These are phyloP conservation scores for Chesias legatella DNA, from an alignment of 2,888 invertebrate species.

Conservation along the genomic window DNA sequence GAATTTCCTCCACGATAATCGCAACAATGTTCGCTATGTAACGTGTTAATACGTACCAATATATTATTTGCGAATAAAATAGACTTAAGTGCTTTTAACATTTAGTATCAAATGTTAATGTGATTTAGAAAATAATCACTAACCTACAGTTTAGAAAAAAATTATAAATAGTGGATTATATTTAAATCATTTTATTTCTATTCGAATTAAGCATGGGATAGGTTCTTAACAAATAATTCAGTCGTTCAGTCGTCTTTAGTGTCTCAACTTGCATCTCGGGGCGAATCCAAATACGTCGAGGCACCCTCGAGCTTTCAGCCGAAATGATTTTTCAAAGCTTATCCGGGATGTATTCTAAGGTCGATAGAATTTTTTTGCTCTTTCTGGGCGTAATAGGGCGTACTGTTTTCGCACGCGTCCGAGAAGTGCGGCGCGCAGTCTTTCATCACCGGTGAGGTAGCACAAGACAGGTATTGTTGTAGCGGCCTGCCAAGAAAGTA, in stretches of 20 bases:
- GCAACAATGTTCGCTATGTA: too few relatives aligned
- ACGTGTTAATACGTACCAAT: too few relatives aligned
- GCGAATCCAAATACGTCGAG: conserved; percentile 11
- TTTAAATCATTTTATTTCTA: not conserved
- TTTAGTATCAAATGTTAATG: too few relatives aligned
- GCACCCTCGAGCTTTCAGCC: conserved; percentile 10
- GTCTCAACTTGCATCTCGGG: conserved; percentile 14
- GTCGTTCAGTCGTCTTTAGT: conserved; percentile 6
- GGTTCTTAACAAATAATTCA: conserved; percentile 9
- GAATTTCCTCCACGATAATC: too few relatives aligned
- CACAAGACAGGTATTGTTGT: conserved; percentile 72
- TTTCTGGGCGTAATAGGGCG: conserved; percentile 63
- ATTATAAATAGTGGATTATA: too few relatives aligned
- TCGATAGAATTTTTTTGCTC: conserved; percentile 46
- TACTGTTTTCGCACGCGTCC: conserved; percentile 75
- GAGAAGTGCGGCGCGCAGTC: conserved; percentile 70
- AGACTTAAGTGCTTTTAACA: too few relatives aligned
- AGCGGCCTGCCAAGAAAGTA: conserved; percentile 54
- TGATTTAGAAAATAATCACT: too few relatives aligned
- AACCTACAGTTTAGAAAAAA: too few relatives aligned
- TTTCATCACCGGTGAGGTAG: conserved; percentile 66
- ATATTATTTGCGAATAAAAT: too few relatives aligned
- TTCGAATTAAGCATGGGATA: conserved; percentile 3
- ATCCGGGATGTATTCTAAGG: conserved; percentile 16
- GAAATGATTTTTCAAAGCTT: conserved; percentile 8